phyloP scores from a whole-genome alignment of 2,797 vertebrate genomes.

The Myripristis murdjan region DNA sequence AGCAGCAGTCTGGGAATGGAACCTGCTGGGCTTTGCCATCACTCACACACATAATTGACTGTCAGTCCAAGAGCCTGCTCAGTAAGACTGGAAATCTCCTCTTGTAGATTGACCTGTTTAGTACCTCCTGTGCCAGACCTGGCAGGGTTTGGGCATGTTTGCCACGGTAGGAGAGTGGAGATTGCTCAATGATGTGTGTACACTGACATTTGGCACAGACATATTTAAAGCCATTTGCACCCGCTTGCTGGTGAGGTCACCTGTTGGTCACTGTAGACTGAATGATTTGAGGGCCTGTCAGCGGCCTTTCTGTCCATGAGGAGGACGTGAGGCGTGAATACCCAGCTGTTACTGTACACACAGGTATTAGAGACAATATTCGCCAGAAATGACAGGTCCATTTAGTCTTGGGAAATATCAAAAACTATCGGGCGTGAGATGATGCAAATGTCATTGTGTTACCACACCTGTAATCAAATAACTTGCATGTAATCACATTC shows the following conservation, averaged over 20 bases:
- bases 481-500: background rate
- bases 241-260: constrained; percentile 46
- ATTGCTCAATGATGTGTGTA: constrained; percentile 61
- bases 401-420: background rate
- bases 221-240: constrained; percentile 58
- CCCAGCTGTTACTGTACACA: constrained; percentile 9
- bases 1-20: background rate
- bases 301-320: constrained; percentile 15
- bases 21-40: background rate
- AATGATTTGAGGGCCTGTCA: constrained; percentile 54
- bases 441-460: background rate
- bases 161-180: constrained; percentile 22
- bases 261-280: constrained; percentile 42
- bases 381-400: background rate
- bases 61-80: constrained; percentile 27
- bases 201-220: constrained; percentile 69
- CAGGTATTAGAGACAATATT: constrained; percentile 28
- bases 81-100: constrained; percentile 5
- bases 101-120: constrained; percentile 43
- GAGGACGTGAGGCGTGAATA: constrained; percentile 21
- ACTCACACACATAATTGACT: constrained; percentile 19
- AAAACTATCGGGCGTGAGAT: background rate
- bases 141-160: constrained; percentile 20
- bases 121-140: constrained; percentile 22
- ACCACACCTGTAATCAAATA: background rate